These are phyloP conservation scores for Acanthococcus lagerstroemiae DNA, from an alignment of 2,888 invertebrate genomes.

Conservation along the genomic window DNA sequence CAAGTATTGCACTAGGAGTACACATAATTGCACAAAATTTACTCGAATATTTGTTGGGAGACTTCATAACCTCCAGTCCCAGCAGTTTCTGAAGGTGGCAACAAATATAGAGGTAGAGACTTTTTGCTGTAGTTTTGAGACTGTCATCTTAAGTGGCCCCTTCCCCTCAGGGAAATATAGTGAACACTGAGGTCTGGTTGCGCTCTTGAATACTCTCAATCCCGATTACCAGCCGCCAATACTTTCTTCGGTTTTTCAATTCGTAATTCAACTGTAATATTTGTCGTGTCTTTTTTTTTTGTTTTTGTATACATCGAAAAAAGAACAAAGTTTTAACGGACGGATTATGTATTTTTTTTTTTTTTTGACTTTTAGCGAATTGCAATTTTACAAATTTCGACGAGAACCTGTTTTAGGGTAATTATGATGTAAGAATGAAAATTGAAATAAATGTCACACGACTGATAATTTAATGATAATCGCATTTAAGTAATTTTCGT, in stretches of 20 bases:
- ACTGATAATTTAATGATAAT: conserved; percentile 28
- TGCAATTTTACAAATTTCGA: background rate
- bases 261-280: background rate
- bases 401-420: background rate
- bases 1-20: too few relatives aligned
- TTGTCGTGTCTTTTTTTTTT: background rate
- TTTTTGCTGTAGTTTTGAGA: too few relatives aligned
- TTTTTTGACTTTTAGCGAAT: background rate
- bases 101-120: too few relatives aligned
- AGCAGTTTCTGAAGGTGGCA: too few relatives aligned
- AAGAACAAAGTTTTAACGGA: background rate
- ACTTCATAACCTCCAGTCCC: too few relatives aligned
- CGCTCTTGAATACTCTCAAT: too few relatives aligned
- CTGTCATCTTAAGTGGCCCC: too few relatives aligned
- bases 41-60: too few relatives aligned
- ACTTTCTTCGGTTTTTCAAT: background rate
- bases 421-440: background rate
- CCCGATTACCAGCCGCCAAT: too few relatives aligned
- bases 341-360: background rate
- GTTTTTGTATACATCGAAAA: background rate
- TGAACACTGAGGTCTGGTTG: too few relatives aligned
- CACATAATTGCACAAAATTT: too few relatives aligned
- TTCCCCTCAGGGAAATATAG: too few relatives aligned
- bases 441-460: conserved; percentile 17
- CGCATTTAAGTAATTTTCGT: conserved; percentile 11